A percentile compares a stretch with the other conserved stretches of the same genome.
Conservation (phyloP, 2,797 vertebrate species). For the Hippoglossus hippoglossus region DNA sequence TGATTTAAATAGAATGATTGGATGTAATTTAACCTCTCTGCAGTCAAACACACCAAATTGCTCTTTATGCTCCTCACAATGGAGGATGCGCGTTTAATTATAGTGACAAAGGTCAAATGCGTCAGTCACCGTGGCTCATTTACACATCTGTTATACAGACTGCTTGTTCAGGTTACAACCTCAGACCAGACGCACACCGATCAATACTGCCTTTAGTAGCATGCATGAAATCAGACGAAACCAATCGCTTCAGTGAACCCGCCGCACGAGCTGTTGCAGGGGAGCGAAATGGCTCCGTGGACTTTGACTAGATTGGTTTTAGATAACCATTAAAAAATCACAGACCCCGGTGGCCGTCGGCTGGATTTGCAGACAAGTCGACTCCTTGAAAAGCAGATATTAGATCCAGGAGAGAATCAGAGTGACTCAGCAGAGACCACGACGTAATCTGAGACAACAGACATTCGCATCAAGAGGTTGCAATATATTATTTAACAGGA, state of each 20-base stretch:
- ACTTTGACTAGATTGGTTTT: conserved; percentile 52
- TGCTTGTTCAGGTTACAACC: conserved; percentile 23
- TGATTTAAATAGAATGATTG: conserved; percentile 6
- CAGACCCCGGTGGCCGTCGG: not conserved
- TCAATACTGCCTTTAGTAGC: conserved; percentile 45
- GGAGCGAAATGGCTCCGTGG: conserved; percentile 19
- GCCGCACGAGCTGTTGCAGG: conserved; percentile 4
- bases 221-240: conserved; percentile 42
- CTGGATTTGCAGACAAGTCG: conserved; percentile 42
- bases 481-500: not conserved
- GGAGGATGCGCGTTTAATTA: conserved; percentile 35
- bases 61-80: conserved; percentile 1
- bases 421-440: conserved; percentile 17
- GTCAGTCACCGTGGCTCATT: conserved; percentile 40
- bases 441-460: not conserved
- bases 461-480: conserved; percentile 14
- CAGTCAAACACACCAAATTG: not conserved
- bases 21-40: not conserved
- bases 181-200: not conserved
- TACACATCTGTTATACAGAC: conserved; percentile 27
- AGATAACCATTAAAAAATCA: conserved; percentile 45
- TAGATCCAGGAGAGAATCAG: conserved; percentile 29
- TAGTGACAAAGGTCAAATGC: conserved; percentile 35
- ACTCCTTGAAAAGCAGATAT: conserved; percentile 44
- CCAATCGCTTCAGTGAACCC: conserved; percentile 31